Evolutionary conservation across 2,113 vertebrate species (phyloP).

Genomic region (Rhipidura dahli): DNA sequence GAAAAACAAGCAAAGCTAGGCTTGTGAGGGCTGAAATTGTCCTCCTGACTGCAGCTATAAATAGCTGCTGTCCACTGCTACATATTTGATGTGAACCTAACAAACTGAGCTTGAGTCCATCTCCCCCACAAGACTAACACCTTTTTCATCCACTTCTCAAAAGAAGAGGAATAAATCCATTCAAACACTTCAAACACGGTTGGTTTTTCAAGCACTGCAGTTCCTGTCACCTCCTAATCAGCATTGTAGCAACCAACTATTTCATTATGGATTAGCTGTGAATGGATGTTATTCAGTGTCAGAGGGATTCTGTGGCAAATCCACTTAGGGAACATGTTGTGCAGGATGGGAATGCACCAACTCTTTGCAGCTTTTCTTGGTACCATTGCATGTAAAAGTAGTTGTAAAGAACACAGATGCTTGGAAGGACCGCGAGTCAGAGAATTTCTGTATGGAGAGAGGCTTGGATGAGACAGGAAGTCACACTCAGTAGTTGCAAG

Average conservation of each 20-base stretch:
- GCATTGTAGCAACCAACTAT: background rate
- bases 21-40: background rate
- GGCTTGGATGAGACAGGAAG: background rate
- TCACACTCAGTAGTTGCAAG: accelerated
- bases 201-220: background rate
- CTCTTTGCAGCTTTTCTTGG: background rate
- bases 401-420: background rate
- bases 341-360: background rate
- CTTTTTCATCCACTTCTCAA: background rate
- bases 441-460: background rate
- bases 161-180: background rate
- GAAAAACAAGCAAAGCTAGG: background rate
- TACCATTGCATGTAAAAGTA: background rate
- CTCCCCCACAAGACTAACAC: background rate
- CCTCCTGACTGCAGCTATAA: background rate
- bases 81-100: background rate
- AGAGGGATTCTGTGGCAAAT: background rate
- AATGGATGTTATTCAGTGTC: background rate
- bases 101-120: background rate
- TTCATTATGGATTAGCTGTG: background rate
- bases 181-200: background rate
- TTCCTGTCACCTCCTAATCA: background rate
- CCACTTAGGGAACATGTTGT: background rate
- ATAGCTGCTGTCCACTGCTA: background rate
- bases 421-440: background rate